phyloP scores from a whole-genome alignment of 2,797 vertebrate genomes.

The Picus viridis region DNA sequence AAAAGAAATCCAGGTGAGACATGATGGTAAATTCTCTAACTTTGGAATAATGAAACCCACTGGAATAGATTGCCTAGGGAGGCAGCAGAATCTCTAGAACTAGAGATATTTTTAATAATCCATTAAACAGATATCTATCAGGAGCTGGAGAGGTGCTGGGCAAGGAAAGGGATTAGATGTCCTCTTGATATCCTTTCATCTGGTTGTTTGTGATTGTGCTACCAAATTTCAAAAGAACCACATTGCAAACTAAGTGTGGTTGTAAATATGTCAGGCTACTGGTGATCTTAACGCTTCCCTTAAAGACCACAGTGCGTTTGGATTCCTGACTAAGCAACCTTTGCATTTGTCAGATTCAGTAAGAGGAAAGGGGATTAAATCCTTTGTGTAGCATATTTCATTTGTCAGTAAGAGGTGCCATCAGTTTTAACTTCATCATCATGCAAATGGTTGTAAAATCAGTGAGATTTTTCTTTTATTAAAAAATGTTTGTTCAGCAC shows the following conservation, averaged over 20 bases:
- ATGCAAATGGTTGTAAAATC: neutral
- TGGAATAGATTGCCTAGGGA: neutral
- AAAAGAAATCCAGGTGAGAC: neutral
- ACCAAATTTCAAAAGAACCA: neutral
- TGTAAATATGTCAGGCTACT: neutral
- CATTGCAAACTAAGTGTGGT: rapidly evolving
- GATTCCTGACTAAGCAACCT: neutral
- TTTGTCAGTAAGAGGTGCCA: neutral
- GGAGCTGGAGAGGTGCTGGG: neutral
- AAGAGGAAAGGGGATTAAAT: neutral
- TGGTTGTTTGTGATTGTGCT: neutral
- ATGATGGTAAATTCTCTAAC: neutral
- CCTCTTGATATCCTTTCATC: neutral
- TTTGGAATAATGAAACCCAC: neutral
- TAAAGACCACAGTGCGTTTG: neutral
- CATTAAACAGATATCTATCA: neutral
- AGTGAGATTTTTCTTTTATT: neutral
- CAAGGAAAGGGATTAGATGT: neutral
- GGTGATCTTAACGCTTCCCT: neutral
- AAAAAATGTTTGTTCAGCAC: neutral
- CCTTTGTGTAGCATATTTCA: neutral
- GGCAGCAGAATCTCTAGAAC: neutral
- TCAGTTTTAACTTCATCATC: neutral
- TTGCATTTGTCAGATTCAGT: neutral
- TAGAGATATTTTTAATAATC: neutral